These are phyloP conservation scores for Phycodurus eques DNA, from an alignment of 2,113 vertebrate species.

Conservation along the genomic window DNA sequence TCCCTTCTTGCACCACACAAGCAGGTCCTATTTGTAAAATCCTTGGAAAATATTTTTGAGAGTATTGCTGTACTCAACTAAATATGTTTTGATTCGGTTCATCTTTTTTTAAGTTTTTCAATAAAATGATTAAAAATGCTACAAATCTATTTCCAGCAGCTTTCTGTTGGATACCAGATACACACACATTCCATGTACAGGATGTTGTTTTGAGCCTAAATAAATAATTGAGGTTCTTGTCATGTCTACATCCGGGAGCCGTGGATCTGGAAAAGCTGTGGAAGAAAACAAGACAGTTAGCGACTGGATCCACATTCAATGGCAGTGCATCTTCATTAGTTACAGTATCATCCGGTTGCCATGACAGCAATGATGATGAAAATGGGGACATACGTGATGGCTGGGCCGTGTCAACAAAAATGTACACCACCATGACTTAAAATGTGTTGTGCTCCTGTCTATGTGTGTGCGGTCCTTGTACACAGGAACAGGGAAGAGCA, in stretches of 20 bases:
- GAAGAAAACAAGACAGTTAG: slow-evolving; percentile 19
- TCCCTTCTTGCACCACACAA: slow-evolving; percentile 20
- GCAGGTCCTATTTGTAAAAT: slow-evolving; percentile 2
- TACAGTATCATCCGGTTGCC: slow-evolving; percentile 12
- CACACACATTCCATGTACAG: slow-evolving; percentile 18
- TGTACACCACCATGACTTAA: slow-evolving; percentile 9
- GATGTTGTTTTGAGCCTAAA: slow-evolving; percentile 19
- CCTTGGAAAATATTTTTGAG: slow-evolving; percentile 6
- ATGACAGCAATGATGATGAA: slow-evolving; percentile 40
- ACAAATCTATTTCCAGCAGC: slow-evolving; percentile 22
- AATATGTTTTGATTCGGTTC: slow-evolving; percentile 1
- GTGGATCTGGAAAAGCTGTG: slow-evolving; percentile 79
- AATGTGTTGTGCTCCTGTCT: slow-evolving; percentile 12
- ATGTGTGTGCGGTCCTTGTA: slow-evolving; percentile 15
- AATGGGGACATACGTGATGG: slow-evolving; percentile 26
- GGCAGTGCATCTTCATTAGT: background rate
- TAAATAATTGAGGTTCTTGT: slow-evolving; percentile 26
- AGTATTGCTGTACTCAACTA: slow-evolving; percentile 12
- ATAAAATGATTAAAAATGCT: slow-evolving; percentile 21
- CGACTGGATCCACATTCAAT: background rate
- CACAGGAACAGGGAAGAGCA: slow-evolving; percentile 43
- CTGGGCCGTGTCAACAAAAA: background rate
- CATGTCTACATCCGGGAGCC: slow-evolving; percentile 74
- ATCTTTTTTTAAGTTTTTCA: slow-evolving; percentile 26
- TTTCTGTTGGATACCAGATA: slow-evolving; percentile 13